phyloP scores from a whole-genome alignment of 2,113 vertebrate genomes.

The Erpornis zantholeuca region DNA sequence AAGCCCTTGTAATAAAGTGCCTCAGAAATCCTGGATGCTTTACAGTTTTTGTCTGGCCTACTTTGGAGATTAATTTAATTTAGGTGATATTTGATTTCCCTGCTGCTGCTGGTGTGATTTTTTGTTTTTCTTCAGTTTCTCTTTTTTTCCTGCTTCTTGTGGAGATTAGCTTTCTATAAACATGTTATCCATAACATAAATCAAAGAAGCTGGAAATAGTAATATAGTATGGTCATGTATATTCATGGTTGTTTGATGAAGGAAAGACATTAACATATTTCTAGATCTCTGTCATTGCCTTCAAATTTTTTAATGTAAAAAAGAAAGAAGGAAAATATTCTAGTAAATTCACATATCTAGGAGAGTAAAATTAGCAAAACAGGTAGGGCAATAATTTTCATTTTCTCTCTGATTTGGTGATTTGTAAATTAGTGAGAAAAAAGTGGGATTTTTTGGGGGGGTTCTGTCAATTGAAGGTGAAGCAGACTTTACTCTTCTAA shows the following conservation, averaged over 20 bases:
- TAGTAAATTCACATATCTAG: neutral
- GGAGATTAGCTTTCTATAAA: constrained; percentile 35
- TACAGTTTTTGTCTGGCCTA: neutral
- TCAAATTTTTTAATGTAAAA: neutral
- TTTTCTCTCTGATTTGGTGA: neutral
- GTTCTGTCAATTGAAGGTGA: neutral
- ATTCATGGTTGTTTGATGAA: constrained; percentile 40
- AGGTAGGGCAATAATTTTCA: neutral
- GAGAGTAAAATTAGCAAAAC: neutral
- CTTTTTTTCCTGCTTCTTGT: neutral
- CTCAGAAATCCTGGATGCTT: neutral
- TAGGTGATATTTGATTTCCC: neutral
- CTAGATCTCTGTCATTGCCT: neutral
- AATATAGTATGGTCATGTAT: constrained; percentile 13
- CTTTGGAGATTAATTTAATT: neutral
- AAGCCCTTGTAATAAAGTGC: neutral
- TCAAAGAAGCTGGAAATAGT: constrained; percentile 34
- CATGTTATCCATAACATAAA: constrained; percentile 21
- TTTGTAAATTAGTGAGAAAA: neutral
- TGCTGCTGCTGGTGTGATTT: neutral
- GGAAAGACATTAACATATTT: constrained; percentile 30
- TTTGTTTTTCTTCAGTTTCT: neutral
- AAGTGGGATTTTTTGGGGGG: rapidly evolving
- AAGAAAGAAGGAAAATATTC: neutral
- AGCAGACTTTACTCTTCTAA: neutral